Base-by-base conservation (phyloP, 2,888 invertebrate species). In the Liposcelis brunnea region DNA sequence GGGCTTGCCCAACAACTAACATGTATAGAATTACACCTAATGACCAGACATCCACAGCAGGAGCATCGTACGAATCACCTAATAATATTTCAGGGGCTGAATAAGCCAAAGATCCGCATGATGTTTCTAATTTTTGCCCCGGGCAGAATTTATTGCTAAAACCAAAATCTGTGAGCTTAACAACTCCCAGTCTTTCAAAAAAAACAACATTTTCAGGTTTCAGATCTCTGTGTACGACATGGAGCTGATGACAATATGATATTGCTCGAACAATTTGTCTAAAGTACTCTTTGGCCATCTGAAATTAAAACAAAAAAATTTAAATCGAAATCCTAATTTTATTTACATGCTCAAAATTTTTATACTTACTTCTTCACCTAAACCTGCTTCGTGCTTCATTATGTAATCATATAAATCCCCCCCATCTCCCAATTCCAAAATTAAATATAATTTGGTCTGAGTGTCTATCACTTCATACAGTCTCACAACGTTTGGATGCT, bases 121-220 rank as follows among this genome's bases (percentile, higher is more conserved):
- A 94, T 16, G 98, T 99, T 64, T 93, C 91, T 59, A 97, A 65
- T 62, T 94, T 93, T 65, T 91, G 89, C 43, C 95, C 97, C 16
- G 95, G 95, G 59, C 82, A 87, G 65, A 87, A 87, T 65, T 83
- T 80, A 70, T 99, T 98, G 67, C 95, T 95, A 59, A 81, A 81
- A 61, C 94, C 98, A 69, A 98, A 98, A 68, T 99, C 98, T 49
- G 98, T 98, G 60, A 98, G 72, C 69, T 98, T 99, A 31, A 98
- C 97, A 61, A 91, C 77, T 47, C 93, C 93, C 56, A 89, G 70
- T 67, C 93, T 90, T 66, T 95, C 91, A 65, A 98, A 98, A 69
- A 97, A 97, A 43, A 99, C 94, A 48, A 98, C 97, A 71, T 99
- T 98, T 67, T 98, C 98, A 11, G 97, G 98, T 67, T 98, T 98